A percentile compares a stretch with the other conserved stretches of the same genome.
Conservation (phyloP, 2,113 vertebrate species). For the Casuarius casuarius region DNA sequence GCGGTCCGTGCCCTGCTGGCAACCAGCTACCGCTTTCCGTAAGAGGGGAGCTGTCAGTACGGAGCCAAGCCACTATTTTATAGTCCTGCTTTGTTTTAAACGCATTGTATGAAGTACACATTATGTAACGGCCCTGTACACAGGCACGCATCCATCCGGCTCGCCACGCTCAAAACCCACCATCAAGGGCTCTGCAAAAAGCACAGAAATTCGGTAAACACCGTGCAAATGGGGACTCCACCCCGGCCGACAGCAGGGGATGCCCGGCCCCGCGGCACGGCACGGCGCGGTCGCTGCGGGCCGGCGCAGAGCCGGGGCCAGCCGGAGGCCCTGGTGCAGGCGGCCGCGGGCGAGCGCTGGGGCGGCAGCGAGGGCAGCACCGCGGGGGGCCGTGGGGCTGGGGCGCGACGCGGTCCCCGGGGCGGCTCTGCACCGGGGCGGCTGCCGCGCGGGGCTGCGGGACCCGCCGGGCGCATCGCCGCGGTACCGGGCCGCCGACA, state of each 20-base stretch:
- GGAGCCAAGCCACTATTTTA: accelerated
- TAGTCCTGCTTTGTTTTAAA: not conserved
- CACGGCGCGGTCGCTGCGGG: not conserved
- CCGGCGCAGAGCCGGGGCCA: not conserved
- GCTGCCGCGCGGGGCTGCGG: not conserved
- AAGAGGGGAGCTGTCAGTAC: accelerated
- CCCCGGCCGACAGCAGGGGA: accelerated
- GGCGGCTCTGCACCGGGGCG: not conserved
- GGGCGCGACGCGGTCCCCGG: not conserved
- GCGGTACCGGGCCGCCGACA: conserved; percentile 53
- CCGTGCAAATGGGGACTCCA: accelerated
- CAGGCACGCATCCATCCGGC: not conserved
- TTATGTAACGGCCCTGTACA: not conserved
- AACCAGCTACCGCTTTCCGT: not conserved
- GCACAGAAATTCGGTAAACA: accelerated
- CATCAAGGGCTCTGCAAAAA: accelerated
- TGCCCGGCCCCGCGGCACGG: not conserved
- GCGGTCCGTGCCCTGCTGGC: not conserved
- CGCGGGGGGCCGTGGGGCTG: accelerated
- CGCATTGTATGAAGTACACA: accelerated
- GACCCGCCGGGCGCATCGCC: conserved; percentile 26
- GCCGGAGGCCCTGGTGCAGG: not conserved
- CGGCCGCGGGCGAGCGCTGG: not conserved
- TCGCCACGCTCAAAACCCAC: accelerated
- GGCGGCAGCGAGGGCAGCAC: not conserved